These are phyloP conservation scores for Malurus alboscapulatus DNA, from an alignment of 2,113 vertebrate species.

Conservation along the genomic window DNA sequence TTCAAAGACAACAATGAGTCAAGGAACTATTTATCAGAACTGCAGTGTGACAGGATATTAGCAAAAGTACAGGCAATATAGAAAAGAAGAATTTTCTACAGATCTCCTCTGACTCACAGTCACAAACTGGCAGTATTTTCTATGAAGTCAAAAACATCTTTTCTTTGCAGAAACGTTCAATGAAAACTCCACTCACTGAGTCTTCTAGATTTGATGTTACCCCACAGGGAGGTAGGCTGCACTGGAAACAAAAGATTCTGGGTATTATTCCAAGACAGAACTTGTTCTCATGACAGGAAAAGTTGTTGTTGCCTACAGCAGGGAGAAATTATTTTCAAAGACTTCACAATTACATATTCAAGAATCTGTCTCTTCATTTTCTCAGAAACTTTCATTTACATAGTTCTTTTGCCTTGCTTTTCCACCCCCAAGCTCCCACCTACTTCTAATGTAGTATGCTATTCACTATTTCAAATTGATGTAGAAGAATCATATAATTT, in stretches of 20 bases:
- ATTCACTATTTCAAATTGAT: background rate
- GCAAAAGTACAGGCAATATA: background rate
- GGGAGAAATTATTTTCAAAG: background rate
- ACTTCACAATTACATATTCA: background rate
- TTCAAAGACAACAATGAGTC: background rate
- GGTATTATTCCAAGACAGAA: conserved; percentile 22
- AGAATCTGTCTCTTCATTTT: conserved; percentile 15
- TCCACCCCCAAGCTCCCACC: background rate
- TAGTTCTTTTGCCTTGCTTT: conserved; percentile 10
- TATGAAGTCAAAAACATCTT: conserved; percentile 24
- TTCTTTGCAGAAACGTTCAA: conserved; percentile 15
- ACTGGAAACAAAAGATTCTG: conserved; percentile 25
- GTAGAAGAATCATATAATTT: background rate
- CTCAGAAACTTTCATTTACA: conserved; percentile 6
- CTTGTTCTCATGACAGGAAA: background rate
- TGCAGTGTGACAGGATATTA: background rate
- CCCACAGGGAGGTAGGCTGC: background rate
- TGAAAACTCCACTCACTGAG: conserved; percentile 9
- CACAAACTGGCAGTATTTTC: conserved; percentile 6
- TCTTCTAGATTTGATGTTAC: conserved; percentile 30
- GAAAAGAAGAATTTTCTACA: background rate
- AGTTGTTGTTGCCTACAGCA: background rate
- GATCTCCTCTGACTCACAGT: conserved; percentile 12
- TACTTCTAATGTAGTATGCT: background rate
- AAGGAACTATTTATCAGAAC: conserved; percentile 10